phyloP scores from a whole-genome alignment of 2,113 vertebrate species.

The Apaloderma vittatum region DNA sequence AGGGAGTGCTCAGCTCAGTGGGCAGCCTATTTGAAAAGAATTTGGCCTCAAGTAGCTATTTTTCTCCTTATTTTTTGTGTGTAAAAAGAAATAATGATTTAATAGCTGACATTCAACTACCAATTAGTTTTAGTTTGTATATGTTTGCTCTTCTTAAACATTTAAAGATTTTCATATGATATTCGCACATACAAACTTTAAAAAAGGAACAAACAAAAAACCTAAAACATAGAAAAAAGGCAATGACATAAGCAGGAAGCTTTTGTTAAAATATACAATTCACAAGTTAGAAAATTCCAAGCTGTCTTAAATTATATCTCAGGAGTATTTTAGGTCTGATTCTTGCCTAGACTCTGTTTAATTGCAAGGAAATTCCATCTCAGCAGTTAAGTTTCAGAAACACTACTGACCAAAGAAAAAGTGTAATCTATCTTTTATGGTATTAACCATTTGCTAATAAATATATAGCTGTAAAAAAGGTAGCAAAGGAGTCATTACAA shows the following conservation, averaged over 20 bases:
- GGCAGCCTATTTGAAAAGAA: background rate
- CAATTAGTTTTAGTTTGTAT: background rate
- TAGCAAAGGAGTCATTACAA: background rate
- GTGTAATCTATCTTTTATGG: background rate
- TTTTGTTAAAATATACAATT: background rate
- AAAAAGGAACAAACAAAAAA: background rate
- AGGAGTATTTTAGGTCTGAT: background rate
- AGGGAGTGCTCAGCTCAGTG: background rate
- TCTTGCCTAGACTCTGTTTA: constrained; percentile 9
- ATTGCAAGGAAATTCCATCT: constrained; percentile 28
- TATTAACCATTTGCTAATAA: constrained; percentile 3
- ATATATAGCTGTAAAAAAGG: background rate
- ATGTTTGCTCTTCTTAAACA: constrained; percentile 6
- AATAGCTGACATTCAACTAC: background rate
- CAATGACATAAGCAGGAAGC: background rate
- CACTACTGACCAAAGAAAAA: constrained; percentile 9
- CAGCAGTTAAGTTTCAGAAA: constrained; percentile 5
- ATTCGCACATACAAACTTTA: background rate
- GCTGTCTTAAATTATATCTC: background rate
- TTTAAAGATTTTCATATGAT: background rate
- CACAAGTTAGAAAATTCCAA: background rate
- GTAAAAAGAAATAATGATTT: background rate
- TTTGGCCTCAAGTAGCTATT: background rate
- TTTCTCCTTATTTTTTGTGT: constrained; percentile 1
- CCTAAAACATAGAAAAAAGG: background rate